Conservation (phyloP, 2,888 invertebrate genomes). For the Chaetoderma sp. region DNA sequence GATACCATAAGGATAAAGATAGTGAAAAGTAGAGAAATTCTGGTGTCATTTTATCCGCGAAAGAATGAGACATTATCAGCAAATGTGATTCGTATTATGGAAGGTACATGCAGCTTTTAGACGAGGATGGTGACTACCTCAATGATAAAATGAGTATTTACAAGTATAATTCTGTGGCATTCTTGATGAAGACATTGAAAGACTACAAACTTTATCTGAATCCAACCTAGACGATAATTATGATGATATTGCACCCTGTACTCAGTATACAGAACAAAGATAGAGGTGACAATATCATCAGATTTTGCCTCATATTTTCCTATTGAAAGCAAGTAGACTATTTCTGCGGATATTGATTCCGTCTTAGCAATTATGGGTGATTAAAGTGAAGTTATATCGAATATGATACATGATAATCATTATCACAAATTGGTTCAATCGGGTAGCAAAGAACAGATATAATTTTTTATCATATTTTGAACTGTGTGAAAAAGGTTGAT, state of each 20-base stretch:
- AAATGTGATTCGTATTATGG: too few relatives aligned
- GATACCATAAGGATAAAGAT: slow-evolving; percentile 13
- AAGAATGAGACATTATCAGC: slow-evolving; percentile 13
- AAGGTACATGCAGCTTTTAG: too few relatives aligned
- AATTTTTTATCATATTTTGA: slow-evolving; percentile 1
- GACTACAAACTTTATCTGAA: background rate
- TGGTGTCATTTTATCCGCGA: slow-evolving; percentile 25
- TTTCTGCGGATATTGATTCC: too few relatives aligned
- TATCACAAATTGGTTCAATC: background rate
- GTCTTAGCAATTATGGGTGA: too few relatives aligned
- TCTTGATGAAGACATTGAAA: slow-evolving; percentile 10
- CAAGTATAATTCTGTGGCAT: slow-evolving; percentile 5
- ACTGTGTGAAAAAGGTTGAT: background rate
- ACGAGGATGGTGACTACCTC: too few relatives aligned
- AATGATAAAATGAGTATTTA: too few relatives aligned
- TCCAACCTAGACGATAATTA: slow-evolving; percentile 1
- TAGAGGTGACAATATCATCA: background rate
- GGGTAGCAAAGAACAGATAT: background rate
- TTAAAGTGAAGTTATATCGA: background rate
- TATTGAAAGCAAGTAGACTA: too few relatives aligned
- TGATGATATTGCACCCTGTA: slow-evolving; percentile 11
- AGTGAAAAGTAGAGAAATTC: slow-evolving; percentile 24
- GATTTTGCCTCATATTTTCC: too few relatives aligned
- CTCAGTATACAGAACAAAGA: slow-evolving; percentile 11
- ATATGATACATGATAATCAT: background rate